These are phyloP conservation scores for Microtus richardsoni DNA, from an alignment of 2,113 vertebrate genomes.

Conservation along the genomic window DNA sequence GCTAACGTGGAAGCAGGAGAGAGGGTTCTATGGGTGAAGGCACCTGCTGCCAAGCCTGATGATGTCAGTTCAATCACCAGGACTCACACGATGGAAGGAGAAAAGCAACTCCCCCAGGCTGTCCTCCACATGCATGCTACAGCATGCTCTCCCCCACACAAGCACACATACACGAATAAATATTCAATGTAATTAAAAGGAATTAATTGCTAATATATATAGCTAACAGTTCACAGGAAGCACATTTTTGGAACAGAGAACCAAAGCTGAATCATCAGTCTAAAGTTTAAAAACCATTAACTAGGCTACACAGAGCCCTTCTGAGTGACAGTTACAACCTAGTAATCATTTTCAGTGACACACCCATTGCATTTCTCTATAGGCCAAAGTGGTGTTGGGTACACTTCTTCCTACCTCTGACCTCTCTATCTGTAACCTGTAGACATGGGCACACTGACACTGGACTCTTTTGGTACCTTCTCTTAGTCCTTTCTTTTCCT, in stretches of 20 bases:
- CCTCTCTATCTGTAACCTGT: background rate
- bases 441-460: background rate
- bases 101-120: background rate
- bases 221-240: background rate
- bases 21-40: background rate
- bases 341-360: background rate
- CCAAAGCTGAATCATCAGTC: background rate
- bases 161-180: background rate
- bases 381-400: background rate
- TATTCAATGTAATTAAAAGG: background rate
- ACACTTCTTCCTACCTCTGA: background rate
- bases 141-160: background rate
- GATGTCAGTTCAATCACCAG: background rate
- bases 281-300: background rate
- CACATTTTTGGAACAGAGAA: slow-evolving; percentile 19
- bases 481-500: slow-evolving; percentile 1
- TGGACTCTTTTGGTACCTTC: background rate
- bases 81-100: background rate
- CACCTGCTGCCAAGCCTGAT: background rate
- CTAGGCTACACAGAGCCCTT: background rate
- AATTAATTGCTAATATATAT: slow-evolving; percentile 16
- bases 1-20: background rate
- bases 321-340: background rate
- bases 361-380: background rate
- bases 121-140: background rate